Base-by-base conservation (phyloP, 1,140 invertebrate genomes). In the Venustaconcha ellipsiformis region DNA sequence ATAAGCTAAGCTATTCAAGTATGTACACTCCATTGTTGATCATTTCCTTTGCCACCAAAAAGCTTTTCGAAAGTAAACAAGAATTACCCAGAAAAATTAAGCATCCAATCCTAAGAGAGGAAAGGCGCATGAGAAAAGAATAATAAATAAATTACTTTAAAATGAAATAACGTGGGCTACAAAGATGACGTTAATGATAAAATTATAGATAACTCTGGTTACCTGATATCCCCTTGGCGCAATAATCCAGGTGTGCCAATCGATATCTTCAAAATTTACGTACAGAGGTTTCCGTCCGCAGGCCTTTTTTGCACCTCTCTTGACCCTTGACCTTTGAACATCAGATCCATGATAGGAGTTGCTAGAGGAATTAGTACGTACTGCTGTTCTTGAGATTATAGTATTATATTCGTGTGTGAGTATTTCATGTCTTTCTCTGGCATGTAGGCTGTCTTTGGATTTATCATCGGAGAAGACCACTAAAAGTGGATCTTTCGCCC, bases 241-340 rank as follows among this genome's bases (percentile, higher is more conserved):
- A 17, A 99, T 95, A 84, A 99, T 99, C 97, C 97, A 99, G 89
- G 98, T 95, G 84, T 96, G 95, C 97, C 97, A 99, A 55, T 97
- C 97, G 30, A 99, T 96, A 81, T 98, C 96, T 5, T 91, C 92
- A 87, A 99, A 99, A 89, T 99, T 95, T 15, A 99, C 96, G 89
- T 96, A 97, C 73, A 99, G 92, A 59, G 93, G 92, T 82, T 95
- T 94, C 74, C 97, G 92, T 65, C 94, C 93, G 90, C 98, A 99
- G 73, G 73, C 48, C 48, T 73, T 57, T 57, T 68, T 37, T 26
- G 58, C 66, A 55, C 79, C 78, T 55, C 82, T 58, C 71, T 80
- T 82, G 2, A 65, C 59, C 20, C 80, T 72, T 57, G 60, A 67
- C n/a, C 68, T 73, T 66, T 26, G 26, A 15, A 69, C 20, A 60